A percentile compares a stretch with the other conserved stretches of the same genome.
Evolutionary conservation across 2,888 invertebrate genomes (phyloP).

Genomic region (Piscicola geometra): DNA sequence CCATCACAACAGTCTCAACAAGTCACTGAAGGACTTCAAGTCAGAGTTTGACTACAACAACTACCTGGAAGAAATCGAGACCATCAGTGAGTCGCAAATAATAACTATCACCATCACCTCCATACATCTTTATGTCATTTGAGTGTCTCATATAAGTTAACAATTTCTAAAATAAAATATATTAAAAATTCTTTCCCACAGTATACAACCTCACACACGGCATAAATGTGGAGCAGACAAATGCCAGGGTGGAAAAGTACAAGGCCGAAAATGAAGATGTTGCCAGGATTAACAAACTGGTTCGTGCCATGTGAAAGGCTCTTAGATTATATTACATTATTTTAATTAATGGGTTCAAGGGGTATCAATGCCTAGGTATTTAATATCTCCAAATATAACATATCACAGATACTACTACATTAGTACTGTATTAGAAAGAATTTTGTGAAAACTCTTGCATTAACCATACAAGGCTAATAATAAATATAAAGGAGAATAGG

Average conservation of each 20-base stretch:
- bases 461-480: too few relatives aligned
- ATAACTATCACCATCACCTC: too few relatives aligned
- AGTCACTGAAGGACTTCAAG: constrained; percentile 87
- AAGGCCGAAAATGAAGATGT: constrained; percentile 73
- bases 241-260: constrained; percentile 57
- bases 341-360: too few relatives aligned
- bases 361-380: too few relatives aligned
- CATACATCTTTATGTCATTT: too few relatives aligned
- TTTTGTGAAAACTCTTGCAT: too few relatives aligned
- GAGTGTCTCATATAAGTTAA: background rate
- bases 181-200: constrained; percentile 39
- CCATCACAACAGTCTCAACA: constrained; percentile 69
- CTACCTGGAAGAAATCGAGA: constrained; percentile 90
- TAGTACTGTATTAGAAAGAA: too few relatives aligned
- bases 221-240: constrained; percentile 80
- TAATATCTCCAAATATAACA: too few relatives aligned
- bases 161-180: background rate
- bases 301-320: too few relatives aligned
- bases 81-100: constrained; percentile 64
- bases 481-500: too few relatives aligned
- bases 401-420: too few relatives aligned
- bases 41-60: constrained; percentile 82
- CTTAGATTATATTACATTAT: too few relatives aligned
- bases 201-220: constrained; percentile 85
- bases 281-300: constrained; percentile 49